Evolutionary conservation across 1,140 invertebrate species (phyloP).

Genomic region (Drosophila kanapiae): DNA sequence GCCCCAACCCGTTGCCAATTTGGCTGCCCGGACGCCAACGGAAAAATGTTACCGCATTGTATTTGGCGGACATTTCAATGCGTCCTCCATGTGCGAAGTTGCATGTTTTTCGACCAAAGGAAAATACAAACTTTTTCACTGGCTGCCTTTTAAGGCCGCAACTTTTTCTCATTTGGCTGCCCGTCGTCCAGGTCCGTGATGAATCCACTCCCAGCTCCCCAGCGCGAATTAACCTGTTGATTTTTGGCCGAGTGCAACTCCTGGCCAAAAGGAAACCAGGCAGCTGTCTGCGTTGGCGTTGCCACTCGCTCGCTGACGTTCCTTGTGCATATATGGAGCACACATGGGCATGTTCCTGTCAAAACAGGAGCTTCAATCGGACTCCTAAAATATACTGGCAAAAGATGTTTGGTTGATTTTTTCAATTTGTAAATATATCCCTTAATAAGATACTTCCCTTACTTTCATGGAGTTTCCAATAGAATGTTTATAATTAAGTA

Average conservation of each 20-base stretch:
- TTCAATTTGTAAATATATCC: not conserved
- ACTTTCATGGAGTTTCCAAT: no score
- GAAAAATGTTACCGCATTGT: constrained; percentile 61
- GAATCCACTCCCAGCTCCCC: not conserved
- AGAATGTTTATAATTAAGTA: not conserved
- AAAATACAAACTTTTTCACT: constrained; percentile 55
- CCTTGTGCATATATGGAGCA: constrained; percentile 40
- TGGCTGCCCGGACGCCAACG: constrained; percentile 46
- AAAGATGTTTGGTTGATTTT: not conserved
- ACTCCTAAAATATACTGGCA: not conserved
- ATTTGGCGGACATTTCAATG: constrained; percentile 70
- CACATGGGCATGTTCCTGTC: constrained; percentile 50
- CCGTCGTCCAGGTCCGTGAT: constrained; percentile 13
- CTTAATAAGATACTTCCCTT: not conserved
- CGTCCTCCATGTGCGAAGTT: constrained; percentile 67
- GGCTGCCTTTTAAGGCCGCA: constrained; percentile 72
- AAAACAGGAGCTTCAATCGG: constrained; percentile 30
- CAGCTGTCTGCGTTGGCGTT: constrained; percentile 49
- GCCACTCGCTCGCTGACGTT: constrained; percentile 18
- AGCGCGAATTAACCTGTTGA: constrained; percentile 76
- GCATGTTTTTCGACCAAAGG: constrained; percentile 50
- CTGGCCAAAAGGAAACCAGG: constrained; percentile 34
- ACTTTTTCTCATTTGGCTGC: constrained; percentile 68
- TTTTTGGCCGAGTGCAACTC: constrained; percentile 29
- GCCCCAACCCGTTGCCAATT: constrained; percentile 67